Conservation (phyloP, 2,888 invertebrate species). For the Iselma pallidipennis region DNA sequence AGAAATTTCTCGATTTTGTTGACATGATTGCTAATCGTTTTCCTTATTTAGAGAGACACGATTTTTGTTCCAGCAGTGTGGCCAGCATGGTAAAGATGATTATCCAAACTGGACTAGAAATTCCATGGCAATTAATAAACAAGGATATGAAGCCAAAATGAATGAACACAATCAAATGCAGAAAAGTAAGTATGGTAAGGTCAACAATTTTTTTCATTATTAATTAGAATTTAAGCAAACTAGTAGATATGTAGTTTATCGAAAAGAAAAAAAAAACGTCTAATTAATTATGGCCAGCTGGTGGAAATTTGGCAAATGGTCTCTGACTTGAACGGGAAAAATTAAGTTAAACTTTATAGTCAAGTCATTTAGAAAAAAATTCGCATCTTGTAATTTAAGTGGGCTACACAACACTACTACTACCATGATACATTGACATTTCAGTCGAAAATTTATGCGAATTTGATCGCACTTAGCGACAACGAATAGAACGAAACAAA, state of each 20-base stretch:
- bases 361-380: too few species aligned
- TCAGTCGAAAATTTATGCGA: background rate
- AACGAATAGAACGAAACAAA: background rate
- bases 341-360: too few species aligned
- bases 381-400: too few species aligned
- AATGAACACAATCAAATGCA: constrained; percentile 59
- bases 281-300: too few species aligned
- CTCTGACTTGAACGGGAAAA: too few species aligned
- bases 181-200: constrained; percentile 55
- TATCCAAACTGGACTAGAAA: constrained; percentile 60
- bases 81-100: constrained; percentile 59
- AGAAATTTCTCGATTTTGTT: too few species aligned
- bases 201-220: background rate
- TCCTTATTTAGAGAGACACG: constrained; percentile 3
- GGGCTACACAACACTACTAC: too few species aligned
- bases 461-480: background rate
- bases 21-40: background rate
- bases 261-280: too few species aligned
- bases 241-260: too few species aligned
- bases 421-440: background rate
- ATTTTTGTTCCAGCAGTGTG: constrained; percentile 56
- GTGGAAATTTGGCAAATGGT: background rate
- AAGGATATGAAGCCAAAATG: constrained; percentile 63
- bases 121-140: constrained; percentile 58
- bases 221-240: background rate